Evolutionary conservation across 2,888 invertebrate genomes (phyloP), one percentile per base, ranked within the genome.

Genomic region (Sialis lutaria): DNA sequence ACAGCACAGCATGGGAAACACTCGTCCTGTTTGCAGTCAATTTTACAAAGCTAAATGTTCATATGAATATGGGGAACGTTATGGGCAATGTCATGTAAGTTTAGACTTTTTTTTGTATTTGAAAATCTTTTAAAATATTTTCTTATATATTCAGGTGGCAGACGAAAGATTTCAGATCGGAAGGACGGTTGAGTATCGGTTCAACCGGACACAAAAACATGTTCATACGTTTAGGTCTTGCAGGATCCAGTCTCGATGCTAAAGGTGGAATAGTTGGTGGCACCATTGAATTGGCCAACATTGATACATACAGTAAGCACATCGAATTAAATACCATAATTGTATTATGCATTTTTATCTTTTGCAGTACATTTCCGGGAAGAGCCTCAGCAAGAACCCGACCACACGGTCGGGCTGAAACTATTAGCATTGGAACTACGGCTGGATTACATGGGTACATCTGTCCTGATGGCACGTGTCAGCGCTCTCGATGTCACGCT

Each of bases 21-120:
- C 69, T 95, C 45, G 96, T 97, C 4, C 69, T 97, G 48, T 93
- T 96, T 68, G 91, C 92, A 0, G 85, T 97, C 40, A 95, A 96
- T 69, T 91, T 97, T 64, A 91, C 93, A 42, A 82, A 88, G 57
- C 74, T 98, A 46, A 95, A 96, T 64, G 90, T 98, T 7, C 90
- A 92, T 61, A 96, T 97, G 85, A 97, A 97, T 65, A 98, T 98
- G 93, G 95, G 96, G 40, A 97, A 97, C 61, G 95, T 97, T 1
- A 97, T 98, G 93, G 97, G 98, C 9, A 95, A 95, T 61, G 95
- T 96, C 49, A 79, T 78, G 79, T 86, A 64, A 70, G 73, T 68
- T 49, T 50, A 45, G 37, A 54, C 53, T 56, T 54, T 40, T 41
- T 13, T 34, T 41, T 30, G 22, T 22, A 22, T 4, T 22, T 10